Conservation (phyloP, 2,797 vertebrate genomes). For the Helarctos malayanus region DNA sequence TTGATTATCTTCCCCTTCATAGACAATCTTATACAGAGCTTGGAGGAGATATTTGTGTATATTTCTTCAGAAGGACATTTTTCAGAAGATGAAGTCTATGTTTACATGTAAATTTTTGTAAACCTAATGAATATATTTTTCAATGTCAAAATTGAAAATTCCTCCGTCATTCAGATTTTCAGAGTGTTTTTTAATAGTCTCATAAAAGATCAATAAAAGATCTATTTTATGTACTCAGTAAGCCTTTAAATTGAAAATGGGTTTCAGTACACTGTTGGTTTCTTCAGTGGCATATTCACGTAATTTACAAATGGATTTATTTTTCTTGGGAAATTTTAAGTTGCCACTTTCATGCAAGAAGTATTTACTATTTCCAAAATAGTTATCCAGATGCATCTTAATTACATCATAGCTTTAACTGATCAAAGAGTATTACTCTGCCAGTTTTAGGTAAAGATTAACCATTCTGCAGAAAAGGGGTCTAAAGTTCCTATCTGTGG, state of each 20-base stretch:
- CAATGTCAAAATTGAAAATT: constrained; percentile 18
- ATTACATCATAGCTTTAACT: neutral
- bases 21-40: neutral
- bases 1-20: neutral
- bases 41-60: neutral
- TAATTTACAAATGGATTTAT: neutral
- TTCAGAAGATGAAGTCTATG: neutral
- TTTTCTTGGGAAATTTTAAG: neutral
- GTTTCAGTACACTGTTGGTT: neutral
- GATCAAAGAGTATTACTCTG: neutral
- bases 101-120: neutral
- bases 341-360: neutral
- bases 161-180: neutral
- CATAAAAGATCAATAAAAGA: neutral
- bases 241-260: neutral
- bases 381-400: neutral
- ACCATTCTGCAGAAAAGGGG: neutral
- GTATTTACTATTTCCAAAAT: neutral
- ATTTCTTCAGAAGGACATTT: neutral
- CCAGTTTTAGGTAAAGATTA: constrained; percentile 23
- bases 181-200: neutral
- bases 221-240: neutral
- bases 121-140: neutral
- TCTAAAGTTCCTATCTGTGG: neutral
- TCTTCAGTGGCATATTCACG: neutral